These are phyloP conservation scores for Achlya flavicornis DNA, from an alignment of 2,888 invertebrate species.

Conservation along the genomic window DNA sequence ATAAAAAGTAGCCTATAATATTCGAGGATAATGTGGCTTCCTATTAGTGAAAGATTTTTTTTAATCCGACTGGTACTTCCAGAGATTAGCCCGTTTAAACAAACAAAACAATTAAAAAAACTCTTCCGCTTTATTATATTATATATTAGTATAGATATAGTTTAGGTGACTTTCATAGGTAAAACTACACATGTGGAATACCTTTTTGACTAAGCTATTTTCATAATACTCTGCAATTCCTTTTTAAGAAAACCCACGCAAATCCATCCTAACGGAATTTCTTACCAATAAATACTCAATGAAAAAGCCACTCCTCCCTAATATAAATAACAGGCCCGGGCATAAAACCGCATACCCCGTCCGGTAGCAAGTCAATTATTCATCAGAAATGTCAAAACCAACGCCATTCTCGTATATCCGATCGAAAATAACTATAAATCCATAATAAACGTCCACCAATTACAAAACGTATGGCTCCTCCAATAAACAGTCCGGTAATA, in stretches of 20 bases:
- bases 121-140: too few species aligned
- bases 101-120: too few species aligned
- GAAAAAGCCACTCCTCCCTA: constrained; percentile 5
- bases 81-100: too few species aligned
- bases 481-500: background rate
- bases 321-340: constrained; percentile 2
- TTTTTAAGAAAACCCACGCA: background rate
- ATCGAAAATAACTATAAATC: constrained; percentile 4
- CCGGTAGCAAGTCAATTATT: constrained; percentile 6
- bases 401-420: constrained; percentile 6
- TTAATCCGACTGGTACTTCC: too few species aligned
- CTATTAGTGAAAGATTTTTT: too few species aligned
- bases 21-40: too few species aligned
- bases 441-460: constrained; percentile 1
- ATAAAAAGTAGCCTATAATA: too few species aligned
- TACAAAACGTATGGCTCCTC: constrained; percentile 2
- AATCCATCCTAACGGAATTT: background rate
- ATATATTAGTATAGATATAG: too few species aligned
- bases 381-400: background rate
- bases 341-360: background rate
- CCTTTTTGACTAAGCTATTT: too few species aligned
- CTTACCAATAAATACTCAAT: background rate
- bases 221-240: background rate
- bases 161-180: too few species aligned
- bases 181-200: too few species aligned